These are phyloP conservation scores for Notolepis coatsorum DNA, from an alignment of 2,797 vertebrate species.

Conservation along the genomic window DNA sequence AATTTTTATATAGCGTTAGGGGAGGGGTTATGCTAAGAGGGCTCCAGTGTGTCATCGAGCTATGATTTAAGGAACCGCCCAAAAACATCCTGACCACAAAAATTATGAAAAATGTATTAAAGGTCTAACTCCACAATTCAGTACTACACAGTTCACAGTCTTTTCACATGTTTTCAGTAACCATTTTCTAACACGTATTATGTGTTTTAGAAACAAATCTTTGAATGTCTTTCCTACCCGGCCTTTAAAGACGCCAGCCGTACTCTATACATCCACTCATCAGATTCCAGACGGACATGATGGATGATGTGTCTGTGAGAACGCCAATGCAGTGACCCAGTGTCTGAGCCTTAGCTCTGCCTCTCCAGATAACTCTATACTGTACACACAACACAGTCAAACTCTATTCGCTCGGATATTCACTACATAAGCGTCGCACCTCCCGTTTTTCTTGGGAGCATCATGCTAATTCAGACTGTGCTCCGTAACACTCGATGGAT, in stretches of 20 bases:
- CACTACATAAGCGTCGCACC: constrained; percentile 22
- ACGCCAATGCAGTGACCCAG: constrained; percentile 60
- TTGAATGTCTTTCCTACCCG: too few species aligned
- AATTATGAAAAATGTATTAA: too few species aligned
- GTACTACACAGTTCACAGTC: too few species aligned
- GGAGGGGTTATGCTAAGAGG: too few species aligned
- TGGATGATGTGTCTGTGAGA: constrained; percentile 64
- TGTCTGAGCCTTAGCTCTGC: constrained; percentile 51
- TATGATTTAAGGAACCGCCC: too few species aligned
- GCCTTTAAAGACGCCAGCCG: constrained; percentile 58
- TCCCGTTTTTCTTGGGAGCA: constrained; percentile 17
- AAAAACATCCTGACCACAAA: too few species aligned
- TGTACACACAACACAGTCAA: constrained; percentile 47
- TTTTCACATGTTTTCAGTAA: too few species aligned
- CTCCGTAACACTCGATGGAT: neutral
- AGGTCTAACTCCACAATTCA: too few species aligned
- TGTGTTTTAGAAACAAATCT: too few species aligned
- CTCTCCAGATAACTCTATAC: constrained; percentile 60
- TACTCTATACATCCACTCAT: constrained; percentile 65
- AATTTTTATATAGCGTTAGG: too few species aligned
- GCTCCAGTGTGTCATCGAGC: too few species aligned
- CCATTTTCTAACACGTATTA: too few species aligned
- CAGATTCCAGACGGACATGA: constrained; percentile 65
- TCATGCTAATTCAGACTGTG: constrained; percentile 28
- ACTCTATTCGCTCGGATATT: constrained; percentile 29